These are phyloP conservation scores for Aurelia aurita complex sp. Pacific DNA, from an alignment of 30 jellyfish, hydroid and myxozoan species.

Conservation along the genomic window DNA sequence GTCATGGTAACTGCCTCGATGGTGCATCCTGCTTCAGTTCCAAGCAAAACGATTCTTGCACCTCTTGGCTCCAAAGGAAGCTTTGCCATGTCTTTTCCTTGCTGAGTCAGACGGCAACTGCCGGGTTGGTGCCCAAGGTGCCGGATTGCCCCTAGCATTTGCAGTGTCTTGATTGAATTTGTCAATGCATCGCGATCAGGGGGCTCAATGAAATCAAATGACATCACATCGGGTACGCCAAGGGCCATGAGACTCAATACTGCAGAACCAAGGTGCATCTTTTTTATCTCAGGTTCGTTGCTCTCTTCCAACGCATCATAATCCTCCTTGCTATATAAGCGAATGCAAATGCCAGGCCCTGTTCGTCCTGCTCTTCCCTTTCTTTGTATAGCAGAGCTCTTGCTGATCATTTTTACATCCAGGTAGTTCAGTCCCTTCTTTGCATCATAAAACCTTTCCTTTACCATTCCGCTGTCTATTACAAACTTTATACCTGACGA, in stretches of 20 bases:
- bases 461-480: constrained; percentile 77
- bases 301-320: constrained; percentile 37
- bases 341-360: constrained; percentile 65
- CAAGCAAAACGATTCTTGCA: constrained; percentile 51
- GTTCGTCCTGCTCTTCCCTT: constrained; percentile 90
- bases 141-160: constrained; percentile 59
- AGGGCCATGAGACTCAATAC: constrained; percentile 48
- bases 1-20: constrained; percentile 39
- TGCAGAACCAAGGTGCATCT: constrained; percentile 67
- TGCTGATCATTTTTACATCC: constrained; percentile 46
- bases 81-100: constrained; percentile 58
- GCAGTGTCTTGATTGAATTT: constrained; percentile 18
- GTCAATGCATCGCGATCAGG: constrained; percentile 52
- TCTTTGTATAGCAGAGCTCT: constrained; percentile 83
- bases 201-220: constrained; percentile 59
- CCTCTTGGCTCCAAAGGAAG: constrained; percentile 66
- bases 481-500: constrained; percentile 54
- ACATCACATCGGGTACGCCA: constrained; percentile 57
- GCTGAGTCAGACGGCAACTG: constrained; percentile 21
- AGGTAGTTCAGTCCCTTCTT: constrained; percentile 54
- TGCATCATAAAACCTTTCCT: constrained; percentile 66
- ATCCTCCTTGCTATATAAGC: constrained; percentile 59
- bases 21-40: constrained; percentile 51
- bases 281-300: constrained; percentile 63
- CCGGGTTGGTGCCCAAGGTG: not conserved